Conservation (phyloP, 2,797 vertebrate genomes). For the Malacoctenus gilli region DNA sequence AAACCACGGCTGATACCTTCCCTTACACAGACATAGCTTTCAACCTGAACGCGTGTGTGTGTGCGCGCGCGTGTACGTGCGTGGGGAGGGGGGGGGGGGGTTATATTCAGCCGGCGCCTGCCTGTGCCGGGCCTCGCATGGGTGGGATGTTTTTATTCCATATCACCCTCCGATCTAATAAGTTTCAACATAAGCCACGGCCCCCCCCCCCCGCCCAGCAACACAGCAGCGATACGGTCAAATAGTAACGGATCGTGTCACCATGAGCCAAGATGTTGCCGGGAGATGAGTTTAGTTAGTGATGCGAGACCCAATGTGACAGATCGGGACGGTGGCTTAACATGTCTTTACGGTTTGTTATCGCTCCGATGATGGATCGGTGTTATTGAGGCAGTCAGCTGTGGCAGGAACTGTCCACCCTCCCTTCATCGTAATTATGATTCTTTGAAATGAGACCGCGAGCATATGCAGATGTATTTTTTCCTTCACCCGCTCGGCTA, state of each 20-base stretch:
- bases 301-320: constrained; percentile 30
- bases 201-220: constrained; percentile 42
- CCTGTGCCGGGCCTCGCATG: constrained; percentile 11
- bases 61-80: background rate
- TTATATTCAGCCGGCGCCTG: constrained; percentile 30
- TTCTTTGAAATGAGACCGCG: constrained; percentile 3
- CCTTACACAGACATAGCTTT: constrained; percentile 38
- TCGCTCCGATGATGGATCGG: constrained; percentile 16
- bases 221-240: constrained; percentile 25
- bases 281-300: constrained; percentile 50
- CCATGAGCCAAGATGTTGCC: constrained; percentile 27
- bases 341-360: constrained; percentile 6
- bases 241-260: constrained; percentile 33
- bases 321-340: constrained; percentile 19
- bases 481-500: background rate
- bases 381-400: constrained; percentile 1
- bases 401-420: background rate
- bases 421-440: background rate
- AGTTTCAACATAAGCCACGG: constrained; percentile 43
- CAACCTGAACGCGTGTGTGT: constrained; percentile 7
- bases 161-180: constrained; percentile 44
- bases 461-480: background rate
- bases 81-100: too few species aligned
- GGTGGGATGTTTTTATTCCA: constrained; percentile 40
- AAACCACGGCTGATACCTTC: constrained; percentile 66